A percentile compares a stretch with the other conserved stretches of the same genome.
Evolutionary conservation across 1,140 invertebrate species (phyloP).

Genomic region (Coenobita brevimanus): DNA sequence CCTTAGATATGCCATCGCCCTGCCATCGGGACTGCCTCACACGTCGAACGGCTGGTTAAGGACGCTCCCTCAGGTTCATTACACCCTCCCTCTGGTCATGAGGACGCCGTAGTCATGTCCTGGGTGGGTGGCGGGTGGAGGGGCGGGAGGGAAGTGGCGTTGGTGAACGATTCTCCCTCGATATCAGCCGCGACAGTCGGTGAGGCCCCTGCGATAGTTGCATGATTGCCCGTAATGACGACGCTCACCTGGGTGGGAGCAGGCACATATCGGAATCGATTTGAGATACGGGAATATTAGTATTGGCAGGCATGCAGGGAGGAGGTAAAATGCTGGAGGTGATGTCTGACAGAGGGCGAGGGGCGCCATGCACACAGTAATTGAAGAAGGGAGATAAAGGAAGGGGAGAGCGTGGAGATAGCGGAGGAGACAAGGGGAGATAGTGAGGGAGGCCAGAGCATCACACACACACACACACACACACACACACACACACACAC

Average conservation of each 20-base stretch:
- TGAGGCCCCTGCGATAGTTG: conserved; percentile 26
- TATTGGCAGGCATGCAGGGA: conserved; percentile 35
- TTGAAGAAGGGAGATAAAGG: background rate
- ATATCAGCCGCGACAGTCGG: background rate
- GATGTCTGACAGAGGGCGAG: conserved; percentile 36
- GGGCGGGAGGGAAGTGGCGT: too few species aligned
- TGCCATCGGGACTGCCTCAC: too few species aligned
- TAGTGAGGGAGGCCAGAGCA: background rate
- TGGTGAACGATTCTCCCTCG: background rate
- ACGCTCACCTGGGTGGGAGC: conserved; percentile 40
- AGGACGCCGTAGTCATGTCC: too few species aligned
- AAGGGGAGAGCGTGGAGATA: background rate
- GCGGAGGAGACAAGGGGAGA: background rate
- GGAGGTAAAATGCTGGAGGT: background rate
- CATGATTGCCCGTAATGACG: conserved; percentile 48
- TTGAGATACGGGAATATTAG: conserved; percentile 51
- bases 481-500: conserved; percentile 22
- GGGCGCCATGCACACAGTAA: background rate
- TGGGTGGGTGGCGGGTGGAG: too few species aligned
- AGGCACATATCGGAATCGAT: conserved; percentile 53
- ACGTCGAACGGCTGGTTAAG: too few species aligned
- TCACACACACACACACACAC: conserved; percentile 6
- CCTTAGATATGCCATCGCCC: background rate
- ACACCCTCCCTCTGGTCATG: too few species aligned
- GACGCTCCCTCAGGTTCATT: too few species aligned